Evolutionary conservation across 2,888 invertebrate genomes (phyloP).

Genomic region (Netelia fuscicornis): DNA sequence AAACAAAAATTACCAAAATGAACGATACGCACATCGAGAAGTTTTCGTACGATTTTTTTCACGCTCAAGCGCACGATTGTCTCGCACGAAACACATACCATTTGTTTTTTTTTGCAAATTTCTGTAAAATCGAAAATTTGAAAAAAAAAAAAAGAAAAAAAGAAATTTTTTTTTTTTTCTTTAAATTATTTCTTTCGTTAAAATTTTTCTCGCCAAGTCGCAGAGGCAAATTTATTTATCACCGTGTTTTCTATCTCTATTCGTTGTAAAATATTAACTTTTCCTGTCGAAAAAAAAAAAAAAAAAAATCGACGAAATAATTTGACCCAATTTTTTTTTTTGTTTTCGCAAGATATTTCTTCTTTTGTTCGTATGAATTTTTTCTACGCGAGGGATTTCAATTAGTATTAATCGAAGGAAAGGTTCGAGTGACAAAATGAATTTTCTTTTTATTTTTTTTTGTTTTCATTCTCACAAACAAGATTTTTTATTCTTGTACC

Average conservation of each 20-base stretch:
- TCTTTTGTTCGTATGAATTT: no score
- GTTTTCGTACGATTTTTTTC: constrained; percentile 40
- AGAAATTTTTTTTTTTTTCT: no score
- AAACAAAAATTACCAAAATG: not conserved
- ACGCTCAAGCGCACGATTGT: not conserved
- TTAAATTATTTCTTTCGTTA: not conserved
- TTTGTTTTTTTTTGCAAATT: not conserved
- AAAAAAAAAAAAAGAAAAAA: not conserved
- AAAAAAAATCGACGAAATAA: not conserved
- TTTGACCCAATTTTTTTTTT: no score
- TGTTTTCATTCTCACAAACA: constrained; percentile 1
- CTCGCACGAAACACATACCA: not conserved
- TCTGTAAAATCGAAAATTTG: not conserved
- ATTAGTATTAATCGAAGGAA: no score
- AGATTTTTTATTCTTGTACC: not conserved
- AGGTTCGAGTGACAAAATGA: no score
- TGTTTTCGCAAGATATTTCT: no score
- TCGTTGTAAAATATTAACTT: not conserved
- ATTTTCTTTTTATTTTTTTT: not conserved
- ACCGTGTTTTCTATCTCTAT: not conserved
- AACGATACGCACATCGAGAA: constrained; percentile 51
- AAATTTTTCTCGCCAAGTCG: not conserved
- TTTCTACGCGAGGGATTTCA: no score
- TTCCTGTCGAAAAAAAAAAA: not conserved
- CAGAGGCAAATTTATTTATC: not conserved